Evolutionary conservation across 2,888 invertebrate species (phyloP).

Genomic region (Pyrochroa serraticornis): DNA sequence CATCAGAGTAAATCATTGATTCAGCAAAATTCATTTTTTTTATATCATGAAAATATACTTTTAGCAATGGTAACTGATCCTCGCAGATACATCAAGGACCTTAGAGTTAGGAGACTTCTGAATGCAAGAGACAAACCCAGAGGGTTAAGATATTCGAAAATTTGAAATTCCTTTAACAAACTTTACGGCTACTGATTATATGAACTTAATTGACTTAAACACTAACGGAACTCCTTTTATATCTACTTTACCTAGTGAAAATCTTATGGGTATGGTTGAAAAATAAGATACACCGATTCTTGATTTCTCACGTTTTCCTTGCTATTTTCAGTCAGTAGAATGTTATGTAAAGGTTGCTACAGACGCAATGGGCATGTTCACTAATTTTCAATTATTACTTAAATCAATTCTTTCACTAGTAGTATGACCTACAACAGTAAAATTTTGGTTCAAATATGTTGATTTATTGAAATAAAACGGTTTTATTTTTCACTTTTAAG

Average conservation of each 20-base stretch:
- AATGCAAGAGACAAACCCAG: background rate
- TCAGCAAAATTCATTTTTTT: slow-evolving; percentile 2
- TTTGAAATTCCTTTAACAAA: background rate
- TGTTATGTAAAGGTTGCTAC: slow-evolving; percentile 1
- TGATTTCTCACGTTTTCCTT: slow-evolving; percentile 1
- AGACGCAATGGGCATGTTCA: no score
- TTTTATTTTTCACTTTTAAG: no score
- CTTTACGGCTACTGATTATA: background rate
- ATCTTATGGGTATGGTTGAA: background rate
- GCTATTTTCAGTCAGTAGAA: background rate
- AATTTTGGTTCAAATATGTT: no score
- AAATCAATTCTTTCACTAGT: no score
- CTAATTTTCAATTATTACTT: no score
- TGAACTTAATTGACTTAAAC: background rate
- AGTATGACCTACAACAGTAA: no score
- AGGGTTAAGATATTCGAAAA: background rate
- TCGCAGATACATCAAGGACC: background rate
- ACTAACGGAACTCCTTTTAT: background rate
- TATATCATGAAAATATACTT: background rate
- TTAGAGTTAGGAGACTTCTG: background rate
- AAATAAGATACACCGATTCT: background rate
- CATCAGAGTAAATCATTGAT: slow-evolving; percentile 1
- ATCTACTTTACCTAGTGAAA: background rate
- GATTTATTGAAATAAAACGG: no score
- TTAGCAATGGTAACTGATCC: slow-evolving; percentile 1